Evolutionary conservation across 2,113 vertebrate genomes (phyloP).

Genomic region (Pachyramphus minor): DNA sequence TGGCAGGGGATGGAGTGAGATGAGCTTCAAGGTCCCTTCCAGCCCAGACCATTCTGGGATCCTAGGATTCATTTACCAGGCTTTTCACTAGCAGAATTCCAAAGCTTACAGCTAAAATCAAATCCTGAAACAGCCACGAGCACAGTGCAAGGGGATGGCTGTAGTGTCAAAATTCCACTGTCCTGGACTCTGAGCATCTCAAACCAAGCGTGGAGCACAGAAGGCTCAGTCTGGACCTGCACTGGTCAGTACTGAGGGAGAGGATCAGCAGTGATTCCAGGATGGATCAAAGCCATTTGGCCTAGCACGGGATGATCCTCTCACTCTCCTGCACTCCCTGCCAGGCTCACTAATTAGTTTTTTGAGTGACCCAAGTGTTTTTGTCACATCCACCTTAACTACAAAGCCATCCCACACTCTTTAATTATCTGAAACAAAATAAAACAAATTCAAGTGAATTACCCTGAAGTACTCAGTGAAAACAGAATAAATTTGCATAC

Average conservation of each 20-base stretch:
- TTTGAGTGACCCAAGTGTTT: neutral
- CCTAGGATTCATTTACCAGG: neutral
- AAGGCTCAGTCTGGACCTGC: neutral
- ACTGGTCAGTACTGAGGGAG: neutral
- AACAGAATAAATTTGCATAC: neutral
- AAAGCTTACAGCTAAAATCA: neutral
- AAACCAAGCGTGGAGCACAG: neutral
- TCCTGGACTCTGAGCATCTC: accelerated
- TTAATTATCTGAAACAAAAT: slow-evolving; percentile 15
- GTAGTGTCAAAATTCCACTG: accelerated
- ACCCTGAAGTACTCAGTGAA: neutral
- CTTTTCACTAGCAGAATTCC: neutral
- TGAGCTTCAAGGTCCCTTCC: neutral
- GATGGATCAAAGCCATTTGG: neutral
- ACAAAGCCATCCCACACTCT: neutral
- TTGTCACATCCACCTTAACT: neutral
- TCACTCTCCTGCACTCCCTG: neutral
- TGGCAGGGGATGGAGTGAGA: neutral
- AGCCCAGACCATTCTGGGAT: neutral
- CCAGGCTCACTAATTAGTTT: neutral
- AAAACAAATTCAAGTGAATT: neutral
- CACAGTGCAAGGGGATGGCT: neutral
- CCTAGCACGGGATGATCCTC: neutral
- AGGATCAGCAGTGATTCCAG: neutral
- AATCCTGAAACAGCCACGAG: neutral